Percentiles rank a stretch among this genome's conserved stretches.
These are phyloP conservation scores for Tetramorium alpestre DNA, from an alignment of 1,140 invertebrate genomes.

Conservation along the genomic window DNA sequence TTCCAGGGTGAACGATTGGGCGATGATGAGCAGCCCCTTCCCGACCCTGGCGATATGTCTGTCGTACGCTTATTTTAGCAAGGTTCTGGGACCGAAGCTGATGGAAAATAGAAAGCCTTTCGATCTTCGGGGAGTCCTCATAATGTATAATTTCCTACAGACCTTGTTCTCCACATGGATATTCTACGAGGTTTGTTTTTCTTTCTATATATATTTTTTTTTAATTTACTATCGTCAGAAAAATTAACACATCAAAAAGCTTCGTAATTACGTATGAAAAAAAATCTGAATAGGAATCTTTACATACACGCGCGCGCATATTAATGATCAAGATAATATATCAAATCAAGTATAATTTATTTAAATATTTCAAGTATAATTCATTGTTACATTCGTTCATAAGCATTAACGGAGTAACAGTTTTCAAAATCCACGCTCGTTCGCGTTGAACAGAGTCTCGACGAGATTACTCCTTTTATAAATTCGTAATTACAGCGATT, in stretches of 20 bases:
- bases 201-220: neutral
- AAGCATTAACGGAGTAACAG: neutral
- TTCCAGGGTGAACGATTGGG: constrained; percentile 95
- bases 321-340: neutral
- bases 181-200: constrained; percentile 92
- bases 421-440: neutral
- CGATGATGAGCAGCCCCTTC: constrained; percentile 96
- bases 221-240: neutral
- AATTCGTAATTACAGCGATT: neutral
- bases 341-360: neutral
- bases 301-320: neutral
- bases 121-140: constrained; percentile 92
- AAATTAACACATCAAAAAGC: too few species aligned
- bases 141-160: constrained; percentile 95
- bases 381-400: neutral
- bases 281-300: neutral
- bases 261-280: neutral
- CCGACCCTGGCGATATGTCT: constrained; percentile 94
- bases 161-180: constrained; percentile 96
- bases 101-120: constrained; percentile 97
- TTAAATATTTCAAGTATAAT: neutral
- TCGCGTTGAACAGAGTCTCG: neutral
- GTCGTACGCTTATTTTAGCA: constrained; percentile 94
- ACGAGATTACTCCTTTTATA: neutral
- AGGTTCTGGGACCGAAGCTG: constrained; percentile 92